A percentile compares a stretch with the other conserved stretches of the same genome.
Conservation (phyloP, 2,797 vertebrate genomes). For the Coregonus suidteri region DNA sequence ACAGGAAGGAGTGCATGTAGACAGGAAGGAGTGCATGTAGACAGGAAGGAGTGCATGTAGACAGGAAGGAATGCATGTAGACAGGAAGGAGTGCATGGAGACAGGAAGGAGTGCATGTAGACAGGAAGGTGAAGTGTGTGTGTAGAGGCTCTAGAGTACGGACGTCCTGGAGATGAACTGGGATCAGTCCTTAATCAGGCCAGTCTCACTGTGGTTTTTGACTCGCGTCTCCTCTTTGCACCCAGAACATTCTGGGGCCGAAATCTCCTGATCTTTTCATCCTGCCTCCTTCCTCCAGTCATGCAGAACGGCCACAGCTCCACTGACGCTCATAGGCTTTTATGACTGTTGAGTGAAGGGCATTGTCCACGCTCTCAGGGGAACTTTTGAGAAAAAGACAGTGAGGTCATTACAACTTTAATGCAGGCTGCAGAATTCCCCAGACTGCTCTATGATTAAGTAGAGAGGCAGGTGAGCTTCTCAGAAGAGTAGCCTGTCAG, state of each 20-base stretch:
- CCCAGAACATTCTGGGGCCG: background rate
- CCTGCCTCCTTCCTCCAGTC: background rate
- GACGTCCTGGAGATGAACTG: background rate
- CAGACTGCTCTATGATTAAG: background rate
- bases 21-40: no score
- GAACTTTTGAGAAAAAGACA: background rate
- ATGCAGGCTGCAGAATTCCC: background rate
- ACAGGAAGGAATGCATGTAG: no score
- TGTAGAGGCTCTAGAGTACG: background rate
- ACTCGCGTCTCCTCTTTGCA: background rate
- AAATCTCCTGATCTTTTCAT: background rate
- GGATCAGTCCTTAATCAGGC: background rate
- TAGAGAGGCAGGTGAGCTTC: background rate
- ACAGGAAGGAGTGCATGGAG: no score
- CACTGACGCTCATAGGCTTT: background rate
- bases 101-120: background rate
- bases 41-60: no score
- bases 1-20: no score
- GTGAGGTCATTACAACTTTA: background rate
- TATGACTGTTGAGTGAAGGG: background rate
- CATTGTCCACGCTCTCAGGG: background rate
- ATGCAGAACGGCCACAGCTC: background rate
- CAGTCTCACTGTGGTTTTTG: background rate
- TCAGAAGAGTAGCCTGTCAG: background rate
- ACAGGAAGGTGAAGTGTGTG: background rate